Conservation (phyloP, 2,888 invertebrate genomes). For the Girardia tigrina region DNA sequence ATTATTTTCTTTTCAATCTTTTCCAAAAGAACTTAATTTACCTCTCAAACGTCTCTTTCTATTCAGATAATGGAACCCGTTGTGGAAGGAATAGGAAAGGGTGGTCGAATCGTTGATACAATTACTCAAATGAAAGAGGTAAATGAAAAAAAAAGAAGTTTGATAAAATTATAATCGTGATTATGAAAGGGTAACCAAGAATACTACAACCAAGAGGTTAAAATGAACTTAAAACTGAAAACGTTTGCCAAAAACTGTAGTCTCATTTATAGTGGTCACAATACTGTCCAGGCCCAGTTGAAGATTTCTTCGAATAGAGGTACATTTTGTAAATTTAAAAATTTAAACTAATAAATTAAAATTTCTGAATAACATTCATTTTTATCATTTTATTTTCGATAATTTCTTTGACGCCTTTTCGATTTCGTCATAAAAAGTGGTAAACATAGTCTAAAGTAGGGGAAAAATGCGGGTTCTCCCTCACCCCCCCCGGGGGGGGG, state of each 20-base stretch:
- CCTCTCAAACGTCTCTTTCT: background rate
- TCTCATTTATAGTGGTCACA: constrained; percentile 47
- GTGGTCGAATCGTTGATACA: constrained; percentile 25
- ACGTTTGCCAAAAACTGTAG: constrained; percentile 47
- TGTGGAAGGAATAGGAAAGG: constrained; percentile 34
- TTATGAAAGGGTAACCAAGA: constrained; percentile 38
- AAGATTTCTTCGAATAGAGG: constrained; percentile 41
- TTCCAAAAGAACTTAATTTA: background rate
- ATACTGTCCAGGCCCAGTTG: constrained; percentile 47
- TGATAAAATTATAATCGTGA: background rate
- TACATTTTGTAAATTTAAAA: constrained; percentile 20
- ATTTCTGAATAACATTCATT: too few relatives aligned
- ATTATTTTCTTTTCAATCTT: background rate
- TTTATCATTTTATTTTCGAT: too few relatives aligned
- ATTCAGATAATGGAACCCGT: constrained; percentile 36
- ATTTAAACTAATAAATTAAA: too few relatives aligned
- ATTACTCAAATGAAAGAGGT: constrained; percentile 35
- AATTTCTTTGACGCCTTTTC: too few relatives aligned
- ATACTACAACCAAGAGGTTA: constrained; percentile 47
- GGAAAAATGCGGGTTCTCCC: too few relatives aligned
- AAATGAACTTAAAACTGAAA: constrained; percentile 45
- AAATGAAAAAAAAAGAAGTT: background rate
- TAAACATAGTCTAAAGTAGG: too few relatives aligned
- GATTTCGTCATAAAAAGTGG: too few relatives aligned
- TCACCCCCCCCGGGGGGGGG: too few relatives aligned